Conservation (phyloP, 2,113 vertebrate species). For the Cepphus grylle region DNA sequence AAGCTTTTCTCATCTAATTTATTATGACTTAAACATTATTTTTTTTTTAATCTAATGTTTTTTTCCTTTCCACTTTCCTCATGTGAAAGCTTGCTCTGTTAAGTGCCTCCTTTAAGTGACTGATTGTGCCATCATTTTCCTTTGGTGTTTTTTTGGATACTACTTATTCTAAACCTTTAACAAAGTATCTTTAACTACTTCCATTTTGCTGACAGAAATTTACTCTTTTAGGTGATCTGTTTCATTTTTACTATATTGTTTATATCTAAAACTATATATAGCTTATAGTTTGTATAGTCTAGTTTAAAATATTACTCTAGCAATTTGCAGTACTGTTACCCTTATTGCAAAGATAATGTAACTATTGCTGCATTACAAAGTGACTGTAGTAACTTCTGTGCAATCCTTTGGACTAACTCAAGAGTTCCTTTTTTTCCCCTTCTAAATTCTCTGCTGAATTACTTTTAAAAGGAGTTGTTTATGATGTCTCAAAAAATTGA, state of each 20-base stretch:
- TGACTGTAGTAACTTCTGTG: not conserved
- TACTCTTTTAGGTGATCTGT: not conserved
- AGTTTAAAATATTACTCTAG: not conserved
- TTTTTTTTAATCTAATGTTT: not conserved
- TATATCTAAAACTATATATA: not conserved
- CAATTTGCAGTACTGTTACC: not conserved
- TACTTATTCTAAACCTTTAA: not conserved
- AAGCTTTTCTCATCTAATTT: not conserved
- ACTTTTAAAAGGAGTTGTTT: not conserved
- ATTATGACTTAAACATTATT: not conserved
- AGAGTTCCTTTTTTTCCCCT: not conserved
- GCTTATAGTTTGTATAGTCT: not conserved
- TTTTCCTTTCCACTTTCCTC: not conserved
- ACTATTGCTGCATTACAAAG: not conserved
- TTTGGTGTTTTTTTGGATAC: not conserved
- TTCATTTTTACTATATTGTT: not conserved
- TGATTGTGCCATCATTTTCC: not conserved
- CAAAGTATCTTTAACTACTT: not conserved
- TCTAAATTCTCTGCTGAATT: not conserved
- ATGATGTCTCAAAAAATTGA: not conserved
- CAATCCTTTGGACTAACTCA: not conserved
- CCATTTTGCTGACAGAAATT: not conserved
- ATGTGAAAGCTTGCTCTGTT: not conserved
- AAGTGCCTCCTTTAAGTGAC: not conserved
- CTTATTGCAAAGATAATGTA: not conserved